These are phyloP conservation scores for Apodemia duryi DNA, from an alignment of 2,888 invertebrate genomes.

Conservation along the genomic window DNA sequence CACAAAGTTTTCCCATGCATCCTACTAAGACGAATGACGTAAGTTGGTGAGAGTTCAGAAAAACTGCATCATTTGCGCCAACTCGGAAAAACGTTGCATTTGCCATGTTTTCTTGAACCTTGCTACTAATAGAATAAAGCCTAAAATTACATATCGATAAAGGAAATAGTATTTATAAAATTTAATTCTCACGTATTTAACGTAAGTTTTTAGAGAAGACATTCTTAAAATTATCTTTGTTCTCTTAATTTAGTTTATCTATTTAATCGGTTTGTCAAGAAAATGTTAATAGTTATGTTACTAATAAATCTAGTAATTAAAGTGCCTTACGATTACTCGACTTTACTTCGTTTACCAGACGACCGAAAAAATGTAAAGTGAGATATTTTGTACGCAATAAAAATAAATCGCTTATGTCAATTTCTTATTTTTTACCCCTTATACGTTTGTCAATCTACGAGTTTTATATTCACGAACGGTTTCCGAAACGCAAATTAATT, in stretches of 20 bases:
- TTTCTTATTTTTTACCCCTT: too few species aligned
- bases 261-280: neutral
- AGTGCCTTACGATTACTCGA: too few species aligned
- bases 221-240: neutral
- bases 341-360: too few species aligned
- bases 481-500: too few species aligned
- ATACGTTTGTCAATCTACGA: too few species aligned
- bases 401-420: too few species aligned
- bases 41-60: constrained; percentile 56
- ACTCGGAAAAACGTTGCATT: constrained; percentile 30
- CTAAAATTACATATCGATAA: neutral
- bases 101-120: constrained; percentile 6
- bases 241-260: neutral
- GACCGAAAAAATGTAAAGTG: too few species aligned
- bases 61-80: constrained; percentile 45
- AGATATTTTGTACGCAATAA: too few species aligned
- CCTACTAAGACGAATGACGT: constrained; percentile 66
- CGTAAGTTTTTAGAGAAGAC: neutral
- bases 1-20: constrained; percentile 70
- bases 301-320: too few species aligned
- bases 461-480: too few species aligned
- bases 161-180: constrained; percentile 2
- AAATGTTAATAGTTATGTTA: neutral
- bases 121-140: constrained; percentile 7
- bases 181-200: neutral